Evolutionary conservation across 2,113 vertebrate species (phyloP).

Genomic region (Chaenogobius annularis): DNA sequence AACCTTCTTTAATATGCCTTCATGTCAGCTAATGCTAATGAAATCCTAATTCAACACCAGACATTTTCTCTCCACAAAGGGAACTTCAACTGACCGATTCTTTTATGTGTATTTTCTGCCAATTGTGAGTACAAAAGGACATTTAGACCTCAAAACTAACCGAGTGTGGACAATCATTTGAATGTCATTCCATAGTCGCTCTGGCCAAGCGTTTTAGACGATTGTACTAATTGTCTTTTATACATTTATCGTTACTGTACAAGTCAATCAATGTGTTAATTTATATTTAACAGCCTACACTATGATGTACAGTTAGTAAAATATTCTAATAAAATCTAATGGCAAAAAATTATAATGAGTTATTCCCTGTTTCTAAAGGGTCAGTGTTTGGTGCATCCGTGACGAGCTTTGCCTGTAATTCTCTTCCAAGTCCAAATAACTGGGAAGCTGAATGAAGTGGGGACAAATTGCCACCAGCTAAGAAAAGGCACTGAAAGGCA

Average conservation of each 20-base stretch:
- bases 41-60: conserved; percentile 9
- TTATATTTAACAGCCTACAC: conserved; percentile 69
- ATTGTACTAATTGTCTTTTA: conserved; percentile 73
- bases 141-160: conserved; percentile 57
- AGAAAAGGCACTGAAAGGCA: conserved; percentile 34
- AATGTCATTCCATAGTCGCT: conserved; percentile 68
- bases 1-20: conserved; percentile 11
- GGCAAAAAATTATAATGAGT: conserved; percentile 29
- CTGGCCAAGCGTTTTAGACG: conserved; percentile 56
- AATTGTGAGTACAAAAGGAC: conserved; percentile 39
- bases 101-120: conserved; percentile 33
- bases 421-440: conserved; percentile 15
- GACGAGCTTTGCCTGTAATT: conserved; percentile 14
- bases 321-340: conserved; percentile 80
- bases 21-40: conserved; percentile 8
- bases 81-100: conserved; percentile 38
- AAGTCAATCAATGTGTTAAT: conserved; percentile 69
- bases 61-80: conserved; percentile 19
- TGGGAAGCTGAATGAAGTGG: conserved; percentile 19
- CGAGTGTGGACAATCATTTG: conserved; percentile 74
- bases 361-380: conserved; percentile 23
- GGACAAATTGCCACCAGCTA: conserved; percentile 7
- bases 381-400: conserved; percentile 14
- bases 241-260: conserved; percentile 73
- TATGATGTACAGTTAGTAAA: conserved; percentile 65